Evolutionary conservation across 2,797 vertebrate genomes (phyloP), one percentile per base, ranked within the genome.

Genomic region (Hydrocynus forskahlii): DNA sequence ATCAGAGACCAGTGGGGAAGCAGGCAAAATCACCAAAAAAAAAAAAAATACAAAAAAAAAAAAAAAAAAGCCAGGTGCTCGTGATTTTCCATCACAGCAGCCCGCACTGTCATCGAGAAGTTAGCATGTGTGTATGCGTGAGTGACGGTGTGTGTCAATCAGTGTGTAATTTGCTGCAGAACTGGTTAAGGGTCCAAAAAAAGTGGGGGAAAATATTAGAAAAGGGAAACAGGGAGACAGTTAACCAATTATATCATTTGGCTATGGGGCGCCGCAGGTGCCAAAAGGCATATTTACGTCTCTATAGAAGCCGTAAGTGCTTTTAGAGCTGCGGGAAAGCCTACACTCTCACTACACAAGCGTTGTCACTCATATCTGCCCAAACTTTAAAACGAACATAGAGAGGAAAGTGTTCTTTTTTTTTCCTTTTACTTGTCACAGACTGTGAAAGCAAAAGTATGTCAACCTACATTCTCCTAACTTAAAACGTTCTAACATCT

Each of bases 1-100:
- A 93, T 91, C 91, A 86, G 92, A 94, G 93, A 94, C 90, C 83
- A 80, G 81, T 81, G 25, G 83, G 89, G 89, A 87, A 91, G 91
- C 88, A 88, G 87, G 88, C 87, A 87, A 91, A 94, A 92, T 89
- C 86, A 83, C 69, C 87, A 89, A 88, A 81, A 86, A 91, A 67
- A 76, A 83, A 83, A 82, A 71, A 83, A 84, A 83, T 35, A 35
- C 35, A 2, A 35, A 35, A 35, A 35, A 35, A 63, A 54, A 62
- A 62, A 60, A 13, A 29, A 63, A 76, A 64, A 86, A 87, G 89
- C 90, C 92, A 94, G 93, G 93, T 95, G 92, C 88, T 93, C 76
- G 77, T 85, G 84, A 86, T 91, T 89, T 86, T 84, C 85, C 79
- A 72, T 81, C 75, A 79, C 54, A 35, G 82, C 68, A 40, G 59